These are phyloP conservation scores for Brachynemurus nebulosus DNA, from an alignment of 2,888 invertebrate species.

Conservation along the genomic window DNA sequence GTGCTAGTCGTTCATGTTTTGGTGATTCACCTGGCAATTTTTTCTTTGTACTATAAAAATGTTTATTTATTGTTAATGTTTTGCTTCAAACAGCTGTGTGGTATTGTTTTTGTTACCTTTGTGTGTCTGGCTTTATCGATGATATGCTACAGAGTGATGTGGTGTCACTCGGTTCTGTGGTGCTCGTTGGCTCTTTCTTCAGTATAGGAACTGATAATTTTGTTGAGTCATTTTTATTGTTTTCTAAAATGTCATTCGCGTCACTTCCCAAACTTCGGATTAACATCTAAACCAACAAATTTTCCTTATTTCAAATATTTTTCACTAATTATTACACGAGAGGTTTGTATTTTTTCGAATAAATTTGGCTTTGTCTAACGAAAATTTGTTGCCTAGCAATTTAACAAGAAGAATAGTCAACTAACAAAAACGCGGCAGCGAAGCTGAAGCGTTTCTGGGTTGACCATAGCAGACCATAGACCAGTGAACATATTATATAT, in stretches of 20 bases:
- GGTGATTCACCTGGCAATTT: constrained; percentile 6
- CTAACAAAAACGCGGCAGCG: too few relatives aligned
- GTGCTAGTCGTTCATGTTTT: constrained; percentile 10
- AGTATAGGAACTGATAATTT: constrained; percentile 32
- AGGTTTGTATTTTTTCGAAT: too few relatives aligned
- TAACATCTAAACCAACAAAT: constrained; percentile 40
- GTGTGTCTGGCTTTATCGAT: constrained; percentile 29
- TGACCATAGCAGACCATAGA: too few relatives aligned
- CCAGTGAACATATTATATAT: too few relatives aligned
- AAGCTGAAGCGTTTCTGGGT: too few relatives aligned
- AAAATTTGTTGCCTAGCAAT: too few relatives aligned
- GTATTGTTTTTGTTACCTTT: neutral
- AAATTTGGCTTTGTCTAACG: too few relatives aligned
- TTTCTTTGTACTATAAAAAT: constrained; percentile 7
- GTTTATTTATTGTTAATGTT: too few relatives aligned
- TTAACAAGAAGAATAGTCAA: too few relatives aligned
- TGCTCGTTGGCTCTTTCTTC: constrained; percentile 41
- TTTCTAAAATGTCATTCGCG: constrained; percentile 31
- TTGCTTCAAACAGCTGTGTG: neutral
- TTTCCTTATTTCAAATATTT: neutral
- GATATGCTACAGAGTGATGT: constrained; percentile 60
- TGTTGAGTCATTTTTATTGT: constrained; percentile 25
- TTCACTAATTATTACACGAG: too few relatives aligned
- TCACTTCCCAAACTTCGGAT: constrained; percentile 52
- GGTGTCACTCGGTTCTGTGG: constrained; percentile 56